Evolutionary conservation across 2,113 vertebrate genomes (phyloP).

Genomic region (Tringa solitaria): DNA sequence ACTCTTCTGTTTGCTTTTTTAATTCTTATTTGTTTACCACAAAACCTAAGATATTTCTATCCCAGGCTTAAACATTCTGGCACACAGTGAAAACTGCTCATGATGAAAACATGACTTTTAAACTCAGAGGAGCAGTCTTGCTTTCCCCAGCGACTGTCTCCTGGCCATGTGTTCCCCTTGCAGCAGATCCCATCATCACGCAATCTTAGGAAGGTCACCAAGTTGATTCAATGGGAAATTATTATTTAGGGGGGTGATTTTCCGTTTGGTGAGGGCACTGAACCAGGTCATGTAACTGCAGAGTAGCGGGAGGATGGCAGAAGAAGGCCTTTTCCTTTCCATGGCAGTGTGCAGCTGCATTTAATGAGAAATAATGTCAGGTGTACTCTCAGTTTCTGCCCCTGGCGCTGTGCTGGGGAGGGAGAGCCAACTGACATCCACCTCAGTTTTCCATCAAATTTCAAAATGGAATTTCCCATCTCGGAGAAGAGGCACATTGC

Average conservation of each 20-base stretch:
- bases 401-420: fast-evolving
- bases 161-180: neutral
- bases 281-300: neutral
- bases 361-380: neutral
- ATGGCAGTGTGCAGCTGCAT: neutral
- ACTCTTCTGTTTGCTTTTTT: neutral
- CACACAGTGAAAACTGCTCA: neutral
- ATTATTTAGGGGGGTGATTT: neutral
- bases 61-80: neutral
- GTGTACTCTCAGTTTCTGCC: neutral
- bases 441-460: neutral
- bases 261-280: neutral
- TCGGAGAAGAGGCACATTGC: neutral
- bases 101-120: neutral
- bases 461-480: neutral
- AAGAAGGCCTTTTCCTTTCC: neutral
- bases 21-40: neutral
- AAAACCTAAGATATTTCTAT: neutral
- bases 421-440: neutral
- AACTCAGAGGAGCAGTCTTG: neutral
- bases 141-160: neutral
- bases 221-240: neutral
- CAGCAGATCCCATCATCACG: neutral
- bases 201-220: fast-evolving
- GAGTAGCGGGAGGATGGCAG: neutral